Evolutionary conservation across 53 echinoderm and acorn worm genomes (phyloP), one percentile per base, ranked within the genome.

Genomic region (Zoroaster sp.): DNA sequence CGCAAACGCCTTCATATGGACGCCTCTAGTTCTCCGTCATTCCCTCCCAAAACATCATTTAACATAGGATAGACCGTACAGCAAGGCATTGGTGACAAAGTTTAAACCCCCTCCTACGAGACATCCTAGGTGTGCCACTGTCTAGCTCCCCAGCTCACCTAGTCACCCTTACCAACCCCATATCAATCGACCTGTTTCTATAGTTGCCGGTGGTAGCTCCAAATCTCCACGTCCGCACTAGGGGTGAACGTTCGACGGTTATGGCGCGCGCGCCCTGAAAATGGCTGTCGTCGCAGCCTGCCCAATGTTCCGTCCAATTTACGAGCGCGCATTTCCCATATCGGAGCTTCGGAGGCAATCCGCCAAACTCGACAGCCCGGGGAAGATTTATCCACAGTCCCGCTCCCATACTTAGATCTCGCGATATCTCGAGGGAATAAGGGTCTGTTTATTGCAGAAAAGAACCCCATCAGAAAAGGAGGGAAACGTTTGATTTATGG

Each of bases 251-350:
- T 12, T 81, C 68, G 66, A 35, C 12, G 47, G 6, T 38, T 38
- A 36, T 43, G 5, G 14, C 33, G 1, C 47, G 4, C 69, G 32
- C n/a, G n/a, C 81, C 66, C 43, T 40, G 71, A 71, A 71, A 7
- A 3, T 47, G 35, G 47, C 85, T 85, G 46, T 85, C 85, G 85
- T 85, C 85, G 71, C 28, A 54, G 46, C 85, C 85, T 70, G 70
- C 49, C 70, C 85, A 70, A 70, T 85, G 70, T 85, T 85, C 85
- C 69, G 85, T 70, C 85, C 85, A 85, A 85, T 85, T 85, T 85
- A 85, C 85, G 71, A 85, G 45, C 20, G 49, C 14, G 17, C 44
- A 40, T 44, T 71, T 71, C 47, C 85, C 85, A 69, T 71, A 42
- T 85, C 85, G 49, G 18, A 59, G n/a, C n/a, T n/a, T n/a, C n/a